Evolutionary conservation across 2,888 invertebrate species (phyloP).

Genomic region (Bursaphelenchus okinawaensis): DNA sequence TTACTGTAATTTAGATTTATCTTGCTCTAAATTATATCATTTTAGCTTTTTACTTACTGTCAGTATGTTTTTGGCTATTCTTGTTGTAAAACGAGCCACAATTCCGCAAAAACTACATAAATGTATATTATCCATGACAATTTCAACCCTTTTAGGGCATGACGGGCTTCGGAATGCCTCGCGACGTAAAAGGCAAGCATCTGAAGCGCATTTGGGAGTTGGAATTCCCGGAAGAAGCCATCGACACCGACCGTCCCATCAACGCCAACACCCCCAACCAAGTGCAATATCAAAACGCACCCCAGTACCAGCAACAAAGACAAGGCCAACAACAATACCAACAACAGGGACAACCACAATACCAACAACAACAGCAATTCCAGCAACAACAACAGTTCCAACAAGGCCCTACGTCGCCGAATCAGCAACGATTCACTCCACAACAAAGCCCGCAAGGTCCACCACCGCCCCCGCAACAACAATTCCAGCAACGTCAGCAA

Average conservation of each 20-base stretch:
- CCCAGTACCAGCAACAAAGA: conserved; percentile 21
- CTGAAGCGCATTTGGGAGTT: conserved; percentile 58
- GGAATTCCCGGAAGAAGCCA: conserved; percentile 47
- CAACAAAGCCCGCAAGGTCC: not conserved
- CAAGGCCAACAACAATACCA: conserved; percentile 18
- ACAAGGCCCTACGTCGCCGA: not conserved
- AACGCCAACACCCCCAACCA: conserved; percentile 12
- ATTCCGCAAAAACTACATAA: no score
- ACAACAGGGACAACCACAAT: conserved; percentile 8
- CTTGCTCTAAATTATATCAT: no score
- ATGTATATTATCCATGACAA: no score
- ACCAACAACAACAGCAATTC: conserved; percentile 1
- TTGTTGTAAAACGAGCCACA: no score
- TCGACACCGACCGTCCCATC: not conserved
- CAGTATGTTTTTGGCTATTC: no score
- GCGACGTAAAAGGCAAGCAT: conserved; percentile 58
- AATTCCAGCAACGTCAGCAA: not conserved
- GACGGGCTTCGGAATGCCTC: conserved; percentile 56
- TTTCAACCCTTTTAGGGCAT: conserved; percentile 55
- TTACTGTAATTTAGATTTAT: no score
- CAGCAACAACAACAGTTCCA: not conserved
- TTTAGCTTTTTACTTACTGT: no score
- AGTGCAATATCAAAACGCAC: not conserved
- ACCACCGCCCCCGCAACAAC: not conserved
- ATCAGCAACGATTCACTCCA: not conserved